These are phyloP conservation scores for Diaprepes abbreviatus DNA, from an alignment of 2,888 invertebrate species.

Conservation along the genomic window DNA sequence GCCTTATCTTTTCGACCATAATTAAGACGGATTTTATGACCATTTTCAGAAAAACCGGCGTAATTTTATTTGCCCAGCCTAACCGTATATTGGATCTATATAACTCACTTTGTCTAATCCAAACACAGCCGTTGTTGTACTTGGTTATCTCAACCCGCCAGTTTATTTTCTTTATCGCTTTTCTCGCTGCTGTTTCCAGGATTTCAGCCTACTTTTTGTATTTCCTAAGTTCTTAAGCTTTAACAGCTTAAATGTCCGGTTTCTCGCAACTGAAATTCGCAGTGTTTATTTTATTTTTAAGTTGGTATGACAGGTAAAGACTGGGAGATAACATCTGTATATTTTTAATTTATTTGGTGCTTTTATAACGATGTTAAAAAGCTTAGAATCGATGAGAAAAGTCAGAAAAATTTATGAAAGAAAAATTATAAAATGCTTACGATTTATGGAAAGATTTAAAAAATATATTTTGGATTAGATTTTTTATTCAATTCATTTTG, in stretches of 20 bases:
- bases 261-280: conserved; percentile 9
- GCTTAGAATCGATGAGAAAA: too few relatives aligned
- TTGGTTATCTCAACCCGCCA: conserved; percentile 46
- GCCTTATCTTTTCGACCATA: conserved; percentile 30
- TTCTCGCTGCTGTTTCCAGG: conserved; percentile 42
- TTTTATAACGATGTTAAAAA: too few relatives aligned
- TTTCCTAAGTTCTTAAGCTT: conserved; percentile 46
- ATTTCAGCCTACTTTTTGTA: conserved; percentile 47
- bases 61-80: conserved; percentile 38
- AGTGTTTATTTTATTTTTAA: conserved; percentile 19
- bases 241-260: conserved; percentile 40
- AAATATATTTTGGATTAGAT: too few relatives aligned
- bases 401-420: too few relatives aligned
- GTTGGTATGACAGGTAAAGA: not conserved
- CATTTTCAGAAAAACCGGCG: conserved; percentile 23
- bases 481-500: too few relatives aligned
- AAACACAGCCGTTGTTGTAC: conserved; percentile 46
- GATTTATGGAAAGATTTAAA: too few relatives aligned
- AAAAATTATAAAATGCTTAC: too few relatives aligned
- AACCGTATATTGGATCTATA: conserved; percentile 44
- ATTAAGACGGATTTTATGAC: conserved; percentile 42
- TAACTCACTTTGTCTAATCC: conserved; percentile 49
- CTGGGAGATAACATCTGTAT: not conserved
- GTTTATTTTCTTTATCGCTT: conserved; percentile 48
- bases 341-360: too few relatives aligned